Evolutionary conservation across 1,140 invertebrate genomes (phyloP).

Genomic region (Rhysida immarginata): DNA sequence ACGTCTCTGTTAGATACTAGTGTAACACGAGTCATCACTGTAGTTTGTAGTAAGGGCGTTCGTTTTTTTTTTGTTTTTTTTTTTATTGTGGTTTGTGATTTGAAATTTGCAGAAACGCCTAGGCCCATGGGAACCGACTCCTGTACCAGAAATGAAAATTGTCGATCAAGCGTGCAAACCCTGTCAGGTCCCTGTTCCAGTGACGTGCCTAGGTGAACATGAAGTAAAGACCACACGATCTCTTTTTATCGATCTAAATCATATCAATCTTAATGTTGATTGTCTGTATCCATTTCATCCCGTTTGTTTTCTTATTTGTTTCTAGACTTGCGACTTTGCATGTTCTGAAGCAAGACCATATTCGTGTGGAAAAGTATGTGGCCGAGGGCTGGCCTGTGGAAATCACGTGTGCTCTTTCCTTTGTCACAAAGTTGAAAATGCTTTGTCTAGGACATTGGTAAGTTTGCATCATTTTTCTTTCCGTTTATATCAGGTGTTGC

Average conservation of each 20-base stretch:
- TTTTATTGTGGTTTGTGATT: not conserved
- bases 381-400: constrained; percentile 46
- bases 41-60: too few relatives aligned
- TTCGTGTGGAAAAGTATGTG: constrained; percentile 59
- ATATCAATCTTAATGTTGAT: not conserved
- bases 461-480: too few relatives aligned
- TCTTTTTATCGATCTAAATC: not conserved
- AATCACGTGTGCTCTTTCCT: constrained; percentile 58
- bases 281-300: constrained; percentile 6
- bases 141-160: constrained; percentile 38
- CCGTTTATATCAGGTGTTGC: too few relatives aligned
- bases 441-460: too few relatives aligned
- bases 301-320: constrained; percentile 10
- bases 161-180: constrained; percentile 40
- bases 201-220: constrained; percentile 67
- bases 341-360: constrained; percentile 52
- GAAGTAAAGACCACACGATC: constrained; percentile 33
- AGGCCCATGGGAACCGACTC: constrained; percentile 54
- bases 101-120: constrained; percentile 31
- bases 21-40: too few relatives aligned
- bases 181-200: constrained; percentile 45
- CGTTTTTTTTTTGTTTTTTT: not conserved
- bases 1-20: too few relatives aligned
- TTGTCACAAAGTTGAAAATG: constrained; percentile 48
- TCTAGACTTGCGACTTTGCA: constrained; percentile 43